Evolutionary conservation across 2,113 vertebrate genomes (phyloP).

Genomic region (Gulo gulo): DNA sequence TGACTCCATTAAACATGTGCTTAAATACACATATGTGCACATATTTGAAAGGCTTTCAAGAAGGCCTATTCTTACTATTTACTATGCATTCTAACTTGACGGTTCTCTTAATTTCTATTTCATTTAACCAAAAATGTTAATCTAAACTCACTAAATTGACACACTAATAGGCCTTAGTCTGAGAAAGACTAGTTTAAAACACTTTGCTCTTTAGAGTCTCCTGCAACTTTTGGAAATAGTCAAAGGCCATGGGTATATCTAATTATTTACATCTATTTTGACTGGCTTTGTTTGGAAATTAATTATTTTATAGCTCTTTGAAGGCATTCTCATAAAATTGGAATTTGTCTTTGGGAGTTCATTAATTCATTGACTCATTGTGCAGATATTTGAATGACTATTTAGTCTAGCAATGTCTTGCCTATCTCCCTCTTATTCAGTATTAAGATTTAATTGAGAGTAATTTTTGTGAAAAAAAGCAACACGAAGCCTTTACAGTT

Average conservation of each 20-base stretch:
- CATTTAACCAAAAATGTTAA: not conserved
- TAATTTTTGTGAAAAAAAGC: not conserved
- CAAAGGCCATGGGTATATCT: not conserved
- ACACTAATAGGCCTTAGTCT: not conserved
- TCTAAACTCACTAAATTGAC: not conserved
- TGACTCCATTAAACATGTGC: not conserved
- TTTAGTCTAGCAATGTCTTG: not conserved
- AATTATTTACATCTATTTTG: not conserved
- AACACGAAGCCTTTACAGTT: slow-evolving; percentile 1
- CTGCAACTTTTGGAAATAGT: not conserved
- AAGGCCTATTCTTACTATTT: not conserved
- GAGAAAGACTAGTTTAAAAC: not conserved
- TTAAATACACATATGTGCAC: not conserved
- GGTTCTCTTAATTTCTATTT: not conserved
- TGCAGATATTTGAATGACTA: not conserved
- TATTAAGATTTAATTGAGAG: not conserved
- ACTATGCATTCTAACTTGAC: not conserved
- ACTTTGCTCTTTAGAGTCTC: not conserved
- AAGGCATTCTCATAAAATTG: not conserved
- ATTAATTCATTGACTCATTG: not conserved
- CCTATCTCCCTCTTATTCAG: not conserved
- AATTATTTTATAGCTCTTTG: slow-evolving; percentile 9
- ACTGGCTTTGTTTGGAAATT: not conserved
- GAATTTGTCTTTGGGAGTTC: not conserved
- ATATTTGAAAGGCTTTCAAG: not conserved